Conservation (phyloP, 2,797 vertebrate genomes). For the Phalanger gymnotis region DNA sequence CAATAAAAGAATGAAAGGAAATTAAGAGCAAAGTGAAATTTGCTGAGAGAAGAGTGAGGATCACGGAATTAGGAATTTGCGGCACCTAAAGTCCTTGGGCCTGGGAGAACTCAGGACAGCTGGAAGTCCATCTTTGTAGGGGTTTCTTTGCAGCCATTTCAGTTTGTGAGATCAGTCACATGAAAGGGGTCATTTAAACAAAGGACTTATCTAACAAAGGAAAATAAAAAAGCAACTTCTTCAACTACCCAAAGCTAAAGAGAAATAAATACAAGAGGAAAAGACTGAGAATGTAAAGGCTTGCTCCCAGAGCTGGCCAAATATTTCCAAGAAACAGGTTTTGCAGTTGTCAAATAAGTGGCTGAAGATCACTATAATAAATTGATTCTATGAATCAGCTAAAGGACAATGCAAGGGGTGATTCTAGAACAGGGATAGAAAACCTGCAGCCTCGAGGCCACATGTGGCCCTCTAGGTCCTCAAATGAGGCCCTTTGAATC, state of each 20-base stretch:
- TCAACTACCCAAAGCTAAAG: background rate
- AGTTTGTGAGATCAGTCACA: constrained; percentile 1
- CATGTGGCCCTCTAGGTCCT: too few relatives aligned
- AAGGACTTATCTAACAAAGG: constrained; percentile 40
- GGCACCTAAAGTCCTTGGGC: background rate
- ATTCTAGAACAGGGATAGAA: too few relatives aligned
- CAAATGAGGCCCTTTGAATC: too few relatives aligned
- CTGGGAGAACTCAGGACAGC: background rate
- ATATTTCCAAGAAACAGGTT: background rate
- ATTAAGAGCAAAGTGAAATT: constrained; percentile 2
- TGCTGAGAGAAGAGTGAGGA: constrained; percentile 2
- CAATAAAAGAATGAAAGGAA: constrained; percentile 34
- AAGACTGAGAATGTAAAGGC: background rate
- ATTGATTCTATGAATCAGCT: background rate
- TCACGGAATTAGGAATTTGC: background rate
- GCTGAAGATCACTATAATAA: background rate
- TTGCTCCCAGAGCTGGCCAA: background rate
- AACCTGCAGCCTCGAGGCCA: too few relatives aligned
- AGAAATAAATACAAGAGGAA: background rate
- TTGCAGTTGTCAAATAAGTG: fast-evolving
- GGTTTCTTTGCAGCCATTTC: background rate
- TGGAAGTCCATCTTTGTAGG: constrained; percentile 11
- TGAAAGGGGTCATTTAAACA: background rate
- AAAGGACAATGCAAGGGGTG: background rate
- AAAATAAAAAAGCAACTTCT: constrained; percentile 25